A percentile compares a stretch with the other conserved stretches of the same genome.
Conservation (phyloP, 2,888 invertebrate genomes). For the Litoditis marina region DNA sequence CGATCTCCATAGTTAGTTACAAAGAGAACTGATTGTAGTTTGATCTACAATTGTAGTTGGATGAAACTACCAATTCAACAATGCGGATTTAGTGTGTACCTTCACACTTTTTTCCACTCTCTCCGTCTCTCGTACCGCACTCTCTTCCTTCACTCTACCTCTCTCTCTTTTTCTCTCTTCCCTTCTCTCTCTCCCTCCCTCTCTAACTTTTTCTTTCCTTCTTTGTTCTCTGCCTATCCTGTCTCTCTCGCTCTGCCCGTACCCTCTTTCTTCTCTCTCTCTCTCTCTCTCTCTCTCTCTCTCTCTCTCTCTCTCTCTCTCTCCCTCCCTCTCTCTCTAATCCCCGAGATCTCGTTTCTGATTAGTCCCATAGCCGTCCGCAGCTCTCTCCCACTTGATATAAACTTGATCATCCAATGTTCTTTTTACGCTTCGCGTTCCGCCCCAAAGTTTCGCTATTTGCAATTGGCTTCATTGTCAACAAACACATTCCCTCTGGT, state of each 20-base stretch:
- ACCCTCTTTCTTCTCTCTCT: neutral
- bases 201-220: neutral
- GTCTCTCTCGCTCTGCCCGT: neutral
- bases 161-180: neutral
- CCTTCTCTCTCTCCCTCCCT: neutral
- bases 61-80: too few species aligned
- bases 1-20: too few species aligned
- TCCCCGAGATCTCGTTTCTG: neutral
- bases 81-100: too few species aligned
- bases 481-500: too few species aligned
- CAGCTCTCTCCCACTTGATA: neutral
- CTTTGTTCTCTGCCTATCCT: neutral
- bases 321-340: neutral
- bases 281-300: neutral
- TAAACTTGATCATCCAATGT: neutral
- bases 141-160: neutral
- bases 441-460: neutral
- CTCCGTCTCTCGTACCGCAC: neutral
- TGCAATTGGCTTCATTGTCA: too few species aligned
- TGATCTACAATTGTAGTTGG: too few species aligned
- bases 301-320: conserved; percentile 1
- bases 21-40: too few species aligned
- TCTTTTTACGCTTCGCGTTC: neutral
- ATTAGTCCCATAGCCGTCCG: too few species aligned
- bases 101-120: neutral